These are phyloP conservation scores for Autographa pulchrina DNA, from an alignment of 2,888 invertebrate species.

Conservation along the genomic window DNA sequence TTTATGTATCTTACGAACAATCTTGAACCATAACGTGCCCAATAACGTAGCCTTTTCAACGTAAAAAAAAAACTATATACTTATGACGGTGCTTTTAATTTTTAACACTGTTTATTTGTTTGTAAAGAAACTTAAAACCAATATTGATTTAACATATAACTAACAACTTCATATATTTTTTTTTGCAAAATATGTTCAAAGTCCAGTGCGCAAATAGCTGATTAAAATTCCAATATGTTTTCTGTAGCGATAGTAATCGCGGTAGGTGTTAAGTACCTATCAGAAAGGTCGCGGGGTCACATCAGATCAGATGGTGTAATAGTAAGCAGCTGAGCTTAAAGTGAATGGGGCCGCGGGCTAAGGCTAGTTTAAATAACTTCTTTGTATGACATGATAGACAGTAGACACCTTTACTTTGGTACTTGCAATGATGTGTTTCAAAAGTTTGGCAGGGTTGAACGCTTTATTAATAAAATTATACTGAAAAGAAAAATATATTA, in stretches of 20 bases:
- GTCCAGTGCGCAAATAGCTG: background rate
- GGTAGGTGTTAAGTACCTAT: conserved; percentile 51
- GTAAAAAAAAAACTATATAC: too few relatives aligned
- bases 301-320: conserved; percentile 48
- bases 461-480: too few relatives aligned
- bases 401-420: conserved; percentile 3
- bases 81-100: too few relatives aligned
- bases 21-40: too few relatives aligned
- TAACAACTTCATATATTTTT: too few relatives aligned
- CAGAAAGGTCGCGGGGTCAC: conserved; percentile 52
- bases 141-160: too few relatives aligned
- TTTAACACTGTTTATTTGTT: too few relatives aligned
- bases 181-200: background rate
- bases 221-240: background rate
- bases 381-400: conserved; percentile 26
- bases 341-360: conserved; percentile 47
- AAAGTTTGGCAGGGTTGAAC: background rate
- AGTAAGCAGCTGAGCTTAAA: conserved; percentile 48
- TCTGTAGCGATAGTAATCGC: conserved; percentile 44
- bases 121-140: too few relatives aligned
- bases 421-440: conserved; percentile 1
- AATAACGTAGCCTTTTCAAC: too few relatives aligned
- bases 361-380: conserved; percentile 33
- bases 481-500: too few relatives aligned
- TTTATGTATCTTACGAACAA: too few relatives aligned